A percentile compares a stretch with the other conserved stretches of the same genome.
These are phyloP conservation scores for Baronia brevicornis DNA, from an alignment of 2,888 invertebrate genomes.

Conservation along the genomic window DNA sequence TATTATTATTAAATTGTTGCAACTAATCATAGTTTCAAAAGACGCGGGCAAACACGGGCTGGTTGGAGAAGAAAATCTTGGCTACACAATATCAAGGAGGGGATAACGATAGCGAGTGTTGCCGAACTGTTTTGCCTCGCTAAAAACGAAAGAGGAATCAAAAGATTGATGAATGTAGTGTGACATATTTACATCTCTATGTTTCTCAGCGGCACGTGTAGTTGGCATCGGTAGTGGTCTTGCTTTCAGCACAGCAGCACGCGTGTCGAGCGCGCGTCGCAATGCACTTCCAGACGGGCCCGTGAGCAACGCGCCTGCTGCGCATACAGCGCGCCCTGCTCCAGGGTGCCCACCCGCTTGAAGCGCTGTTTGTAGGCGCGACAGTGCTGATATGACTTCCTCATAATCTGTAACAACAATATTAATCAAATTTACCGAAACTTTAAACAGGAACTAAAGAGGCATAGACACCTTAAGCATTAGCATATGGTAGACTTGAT, in stretches of 20 bases:
- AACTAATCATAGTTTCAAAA: too few species aligned
- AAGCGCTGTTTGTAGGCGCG: constrained; percentile 88
- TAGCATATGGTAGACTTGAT: too few species aligned
- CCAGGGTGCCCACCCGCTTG: constrained; percentile 10
- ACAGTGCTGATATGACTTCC: constrained; percentile 89
- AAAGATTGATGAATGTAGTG: too few species aligned
- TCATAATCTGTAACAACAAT: constrained; percentile 80
- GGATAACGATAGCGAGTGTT: too few species aligned
- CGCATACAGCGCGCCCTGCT: constrained; percentile 83
- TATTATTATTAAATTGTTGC: too few species aligned
- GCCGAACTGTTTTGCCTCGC: too few species aligned
- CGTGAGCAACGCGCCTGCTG: constrained; percentile 85
- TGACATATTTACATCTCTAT: constrained; percentile 80
- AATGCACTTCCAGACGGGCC: constrained; percentile 83
- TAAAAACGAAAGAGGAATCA: too few species aligned
- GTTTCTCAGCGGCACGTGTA: constrained; percentile 79
- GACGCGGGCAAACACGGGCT: too few species aligned
- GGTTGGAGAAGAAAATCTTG: too few species aligned
- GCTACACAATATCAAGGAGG: too few species aligned
- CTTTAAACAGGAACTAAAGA: background rate
- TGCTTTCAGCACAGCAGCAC: constrained; percentile 83
- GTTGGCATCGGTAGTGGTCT: constrained; percentile 74
- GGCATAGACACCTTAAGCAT: background rate
- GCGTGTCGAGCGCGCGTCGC: constrained; percentile 84
- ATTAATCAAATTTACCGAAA: background rate